Evolutionary conservation across 2,888 invertebrate species (phyloP), one percentile per base, ranked within the genome.

Genomic region (Junonia oenone): DNA sequence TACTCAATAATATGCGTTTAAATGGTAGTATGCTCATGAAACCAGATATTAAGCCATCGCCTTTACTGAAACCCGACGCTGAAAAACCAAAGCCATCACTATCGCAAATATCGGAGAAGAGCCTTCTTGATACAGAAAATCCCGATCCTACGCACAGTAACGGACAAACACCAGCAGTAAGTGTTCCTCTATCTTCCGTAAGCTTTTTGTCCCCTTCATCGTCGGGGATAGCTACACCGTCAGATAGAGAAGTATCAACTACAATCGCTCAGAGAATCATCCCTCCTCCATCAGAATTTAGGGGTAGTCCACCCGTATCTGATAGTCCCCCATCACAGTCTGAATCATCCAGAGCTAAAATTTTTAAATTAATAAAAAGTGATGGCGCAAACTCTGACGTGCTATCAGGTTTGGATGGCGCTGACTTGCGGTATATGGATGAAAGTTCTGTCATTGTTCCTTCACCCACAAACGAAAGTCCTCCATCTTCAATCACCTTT

Each of bases 341-440:
- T 33, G 88, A 90, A 67, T 91, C 91, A 63, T 91, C 89, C 62
- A 82, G 91, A 62, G 91, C 92, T 48, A 86, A 85, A 71, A 92
- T 91, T 62, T 82, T 93, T 53, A 79, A 80, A 63, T 86, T 91
- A 45, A 83, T 92, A n/a, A 92, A 91, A 71, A 91, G 92, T 51
- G 87, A 92, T 58, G 91, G 91, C 53, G 90, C 91, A 48, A 93
- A 94, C 33, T 96, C 94, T 71, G 96, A 97, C 75, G 91, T 96
- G 59, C 88, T 97, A 58, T 92, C 94, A 15, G 94, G 94, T 48
- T 91, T 97, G 81, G 96, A 97, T 74, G 95, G 95, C 59, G 95
- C 95, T n/a, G 97, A 97, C 81, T 85, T 97, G 51, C 92, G 95
- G 45, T 97, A 93, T 79, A 97, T 97, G 97, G 97, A 97, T 76